A percentile compares a stretch with the other conserved stretches of the same genome.
phyloP scores from a whole-genome alignment of 2,797 vertebrate genomes.

The Oreochromis grahami region DNA sequence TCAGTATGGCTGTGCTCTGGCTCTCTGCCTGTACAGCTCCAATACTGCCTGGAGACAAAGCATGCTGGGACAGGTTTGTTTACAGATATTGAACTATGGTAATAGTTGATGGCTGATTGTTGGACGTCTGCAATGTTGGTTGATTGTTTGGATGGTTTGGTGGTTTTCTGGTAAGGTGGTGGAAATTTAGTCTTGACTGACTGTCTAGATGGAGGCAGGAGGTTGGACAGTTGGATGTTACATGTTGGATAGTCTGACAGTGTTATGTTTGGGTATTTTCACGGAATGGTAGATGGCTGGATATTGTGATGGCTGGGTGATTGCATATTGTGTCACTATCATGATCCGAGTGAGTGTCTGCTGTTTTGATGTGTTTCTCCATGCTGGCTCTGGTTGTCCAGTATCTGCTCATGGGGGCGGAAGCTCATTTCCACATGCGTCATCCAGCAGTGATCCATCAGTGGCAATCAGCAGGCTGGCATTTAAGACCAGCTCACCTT shows the following conservation, averaged over 20 bases:
- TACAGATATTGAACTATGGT: not conserved
- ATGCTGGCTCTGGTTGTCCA: not conserved
- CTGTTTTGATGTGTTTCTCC: not conserved
- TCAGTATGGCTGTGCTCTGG: slow-evolving; percentile 86
- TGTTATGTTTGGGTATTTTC: not conserved
- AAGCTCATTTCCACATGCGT: not conserved
- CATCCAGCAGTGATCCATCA: not conserved
- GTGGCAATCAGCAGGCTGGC: not conserved
- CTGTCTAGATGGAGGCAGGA: not conserved
- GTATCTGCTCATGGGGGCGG: not conserved
- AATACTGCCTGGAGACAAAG: slow-evolving; percentile 82
- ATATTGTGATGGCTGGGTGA: not conserved
- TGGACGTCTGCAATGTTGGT: not conserved
- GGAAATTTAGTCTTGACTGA: not conserved
- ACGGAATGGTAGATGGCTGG: rapidly evolving
- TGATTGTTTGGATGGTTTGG: not conserved
- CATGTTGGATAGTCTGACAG: not conserved
- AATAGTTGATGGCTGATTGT: not conserved
- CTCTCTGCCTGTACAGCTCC: slow-evolving; percentile 84
- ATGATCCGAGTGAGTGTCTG: not conserved
- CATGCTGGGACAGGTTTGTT: slow-evolving; percentile 68
- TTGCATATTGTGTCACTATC: not conserved
- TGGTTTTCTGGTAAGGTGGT: not conserved
- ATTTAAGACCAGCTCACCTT: not conserved
- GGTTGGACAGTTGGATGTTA: not conserved